Evolutionary conservation across 1,140 invertebrate species (phyloP).

Genomic region (Aphelenchoides fujianensis): DNA sequence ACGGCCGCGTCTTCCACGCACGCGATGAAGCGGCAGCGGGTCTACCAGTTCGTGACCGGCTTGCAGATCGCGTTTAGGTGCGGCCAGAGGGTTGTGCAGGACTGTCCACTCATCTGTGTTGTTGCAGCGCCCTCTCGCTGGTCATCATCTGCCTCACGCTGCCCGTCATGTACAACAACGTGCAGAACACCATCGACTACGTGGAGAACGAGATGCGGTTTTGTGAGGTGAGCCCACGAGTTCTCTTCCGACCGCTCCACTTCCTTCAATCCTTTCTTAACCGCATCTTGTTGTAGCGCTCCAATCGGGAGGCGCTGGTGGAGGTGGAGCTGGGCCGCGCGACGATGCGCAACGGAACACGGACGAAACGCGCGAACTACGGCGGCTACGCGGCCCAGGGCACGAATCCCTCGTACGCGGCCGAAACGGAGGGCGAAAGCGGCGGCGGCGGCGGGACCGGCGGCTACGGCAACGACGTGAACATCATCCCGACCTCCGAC

Average conservation of each 20-base stretch:
- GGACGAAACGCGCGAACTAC: constrained; percentile 41
- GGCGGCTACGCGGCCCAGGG: constrained; percentile 36
- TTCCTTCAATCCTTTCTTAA: too few species aligned
- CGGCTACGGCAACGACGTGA: constrained; percentile 30
- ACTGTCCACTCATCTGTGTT: too few species aligned
- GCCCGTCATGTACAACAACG: constrained; percentile 60
- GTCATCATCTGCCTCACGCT: constrained; percentile 52
- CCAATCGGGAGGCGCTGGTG: constrained; percentile 51
- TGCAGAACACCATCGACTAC: constrained; percentile 60
- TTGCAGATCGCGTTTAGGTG: constrained; percentile 58
- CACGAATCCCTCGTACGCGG: constrained; percentile 25
- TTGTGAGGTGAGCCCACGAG: constrained; percentile 55
- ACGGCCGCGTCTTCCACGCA: too few species aligned
- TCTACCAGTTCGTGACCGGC: constrained; percentile 57
- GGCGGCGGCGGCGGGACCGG: constrained; percentile 24
- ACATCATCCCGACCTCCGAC: constrained; percentile 25
- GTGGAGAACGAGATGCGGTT: constrained; percentile 59
- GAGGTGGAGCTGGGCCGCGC: constrained; percentile 50
- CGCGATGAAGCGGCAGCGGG: too few species aligned
- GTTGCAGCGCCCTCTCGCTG: constrained; percentile 56
- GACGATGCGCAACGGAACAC: constrained; percentile 28
- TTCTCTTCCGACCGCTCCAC: too few species aligned
- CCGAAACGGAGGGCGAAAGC: not conserved
- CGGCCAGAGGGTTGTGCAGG: too few species aligned
- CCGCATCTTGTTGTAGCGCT: constrained; percentile 35